Evolutionary conservation across 2,113 vertebrate species (phyloP), one percentile per base, ranked within the genome.

Genomic region (Papio anubis): DNA sequence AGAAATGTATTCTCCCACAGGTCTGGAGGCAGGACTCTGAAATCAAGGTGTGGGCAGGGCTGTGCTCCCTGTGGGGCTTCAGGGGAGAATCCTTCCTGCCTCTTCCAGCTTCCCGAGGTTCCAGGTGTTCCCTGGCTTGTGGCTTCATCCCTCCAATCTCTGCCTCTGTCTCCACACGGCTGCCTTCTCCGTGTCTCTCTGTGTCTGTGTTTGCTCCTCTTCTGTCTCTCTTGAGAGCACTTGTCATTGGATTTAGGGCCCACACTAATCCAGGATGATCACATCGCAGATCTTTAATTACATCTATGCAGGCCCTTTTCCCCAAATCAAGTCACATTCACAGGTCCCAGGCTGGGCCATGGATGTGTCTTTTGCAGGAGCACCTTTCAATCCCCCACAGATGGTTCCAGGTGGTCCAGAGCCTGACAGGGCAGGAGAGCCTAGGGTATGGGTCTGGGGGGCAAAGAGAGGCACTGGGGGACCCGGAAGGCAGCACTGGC

Each of bases 381-480:
- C 9, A 32, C 21, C 57, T 12, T 78, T 52, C 35, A 48, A 40
- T 5, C 40, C 68, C 32, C 3, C 32, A 4, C 57, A 32, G 14
- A 55, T 0, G 43, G 40, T 12, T 1, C 12, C 76, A 87, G 66
- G 57, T 23, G 40, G 45, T 7, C 45, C 6, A 32, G 59, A 43
- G 21, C 38, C 66, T 16, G 50, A 40, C 9, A 3, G 57, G 43
- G 45, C 35, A 32, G 75, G 30, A n/a, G n/a, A 23, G 52, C 16
- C 1, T 32, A n/a, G n/a, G 18, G 6, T 18, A 55, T 55, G 18
- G 52, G 52, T 55, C 18, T 7, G 18, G 45, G 17, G 8, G 23
- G 48, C 4, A 0, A 8, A 2, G 55, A 88, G 45, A 64, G 27
- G 55, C 1, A 27, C 20, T 0, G 2, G 8, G 25, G 57, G 27